A percentile compares a stretch with the other conserved stretches of the same genome.
Conservation (phyloP, 2,888 invertebrate genomes). For the Clitarchus hookeri region DNA sequence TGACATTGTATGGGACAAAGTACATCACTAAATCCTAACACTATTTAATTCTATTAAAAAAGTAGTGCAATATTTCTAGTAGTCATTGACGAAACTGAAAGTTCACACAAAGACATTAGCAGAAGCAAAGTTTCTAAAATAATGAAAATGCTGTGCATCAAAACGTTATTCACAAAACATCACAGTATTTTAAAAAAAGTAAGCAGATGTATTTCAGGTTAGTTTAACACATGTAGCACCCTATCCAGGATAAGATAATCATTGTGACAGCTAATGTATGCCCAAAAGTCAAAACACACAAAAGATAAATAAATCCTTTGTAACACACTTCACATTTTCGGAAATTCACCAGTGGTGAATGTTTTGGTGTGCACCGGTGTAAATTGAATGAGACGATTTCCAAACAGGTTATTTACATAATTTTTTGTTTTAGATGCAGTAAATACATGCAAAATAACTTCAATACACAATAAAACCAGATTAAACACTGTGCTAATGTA, state of each 20-base stretch:
- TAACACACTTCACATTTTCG: too few species aligned
- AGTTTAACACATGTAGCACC: neutral
- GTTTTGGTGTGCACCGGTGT: too few species aligned
- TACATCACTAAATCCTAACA: neutral
- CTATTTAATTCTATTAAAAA: neutral
- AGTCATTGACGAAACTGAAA: neutral
- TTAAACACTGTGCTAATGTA: too few species aligned
- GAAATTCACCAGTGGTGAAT: too few species aligned
- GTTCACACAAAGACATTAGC: neutral
- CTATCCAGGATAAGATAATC: neutral
- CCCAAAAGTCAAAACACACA: too few species aligned
- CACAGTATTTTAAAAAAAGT: neutral
- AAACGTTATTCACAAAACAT: neutral
- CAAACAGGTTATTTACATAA: too few species aligned
- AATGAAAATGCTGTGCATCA: neutral
- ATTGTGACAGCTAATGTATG: neutral
- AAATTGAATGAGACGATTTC: too few species aligned
- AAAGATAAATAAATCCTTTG: too few species aligned
- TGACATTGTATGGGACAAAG: neutral
- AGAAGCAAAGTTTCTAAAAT: neutral
- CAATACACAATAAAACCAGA: too few species aligned
- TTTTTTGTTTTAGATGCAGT: too few species aligned
- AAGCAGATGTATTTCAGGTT: neutral
- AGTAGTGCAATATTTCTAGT: neutral
- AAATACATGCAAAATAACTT: too few species aligned